Evolutionary conservation across 2,797 vertebrate genomes (phyloP), one percentile per base, ranked within the genome.

Genomic region (Fundulus diaphanus): DNA sequence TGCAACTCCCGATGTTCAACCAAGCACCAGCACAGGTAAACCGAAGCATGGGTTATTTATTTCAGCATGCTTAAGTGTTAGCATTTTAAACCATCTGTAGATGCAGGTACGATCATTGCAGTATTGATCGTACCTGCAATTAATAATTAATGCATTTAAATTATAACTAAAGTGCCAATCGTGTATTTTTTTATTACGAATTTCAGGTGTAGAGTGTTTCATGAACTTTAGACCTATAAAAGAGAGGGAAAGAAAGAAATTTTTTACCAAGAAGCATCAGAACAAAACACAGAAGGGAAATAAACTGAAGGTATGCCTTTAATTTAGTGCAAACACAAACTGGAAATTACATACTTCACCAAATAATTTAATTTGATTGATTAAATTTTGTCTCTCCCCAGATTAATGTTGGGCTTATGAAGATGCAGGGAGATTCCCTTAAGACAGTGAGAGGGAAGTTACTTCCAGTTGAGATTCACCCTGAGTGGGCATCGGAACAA

Each of bases 1-100:
- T 37, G 59, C 59, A 63, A 29, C 61, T 57, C 54, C 54, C 22
- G 22, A 57, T 57, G 54, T 57, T n/a, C 54, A 57, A 57, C 54
- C 54, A 57, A 57, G 54, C 54, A 57, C n/a, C 54, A 57, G 54
- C 54, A 57, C 54, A 57, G 54, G 54, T 57, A 57, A 57, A 57
- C 24, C 22, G 54, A 57, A 57, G 54, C 54, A 57, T 57, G 54
- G n/a, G 54, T 57, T 57, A n/a, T 27, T 57, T 57, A n/a, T 57
- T 57, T 57, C 54, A 57, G 54, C n/a, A 57, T n/a, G 54, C 54
- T n/a, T 57, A 57, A 57, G 22, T 57, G 54, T 57, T 27, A 57
- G 54, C 54, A 57, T 27, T 57, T 27, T 57, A 57, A 57, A 57
- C n/a, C 54, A 57, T n/a, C 54, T 57, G 54, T 27, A 57, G 54